Conservation (phyloP, 2,888 invertebrate genomes). For the Chaetogeoica ovagalla region DNA sequence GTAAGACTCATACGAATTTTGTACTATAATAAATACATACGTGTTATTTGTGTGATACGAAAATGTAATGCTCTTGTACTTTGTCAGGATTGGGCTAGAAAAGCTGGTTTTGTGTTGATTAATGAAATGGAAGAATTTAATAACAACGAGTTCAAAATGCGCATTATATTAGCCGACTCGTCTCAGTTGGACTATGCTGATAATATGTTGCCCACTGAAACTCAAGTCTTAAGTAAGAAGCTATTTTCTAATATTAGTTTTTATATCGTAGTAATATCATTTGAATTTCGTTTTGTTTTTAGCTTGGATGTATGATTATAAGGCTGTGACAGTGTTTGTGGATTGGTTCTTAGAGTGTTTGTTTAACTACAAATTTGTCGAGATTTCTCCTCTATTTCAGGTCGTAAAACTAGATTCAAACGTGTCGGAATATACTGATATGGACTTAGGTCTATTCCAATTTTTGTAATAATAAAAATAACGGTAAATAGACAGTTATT, state of each 20-base stretch:
- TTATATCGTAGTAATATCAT: background rate
- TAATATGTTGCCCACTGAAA: background rate
- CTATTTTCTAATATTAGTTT: no score
- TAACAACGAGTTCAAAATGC: background rate
- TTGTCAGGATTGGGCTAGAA: background rate
- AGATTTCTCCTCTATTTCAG: background rate
- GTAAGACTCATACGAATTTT: conserved; percentile 18
- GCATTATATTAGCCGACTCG: conserved; percentile 10
- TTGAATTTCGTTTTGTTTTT: background rate
- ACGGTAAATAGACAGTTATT: background rate
- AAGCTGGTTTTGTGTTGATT: conserved; percentile 18
- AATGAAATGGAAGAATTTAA: conserved; percentile 16
- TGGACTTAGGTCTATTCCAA: background rate
- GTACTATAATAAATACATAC: background rate
- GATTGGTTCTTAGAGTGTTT: conserved; percentile 40
- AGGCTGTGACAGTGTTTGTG: conserved; percentile 6
- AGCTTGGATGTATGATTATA: conserved; percentile 21
- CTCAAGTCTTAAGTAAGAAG: background rate
- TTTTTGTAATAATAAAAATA: background rate
- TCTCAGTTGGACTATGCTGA: no score
- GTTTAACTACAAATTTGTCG: conserved; percentile 8
- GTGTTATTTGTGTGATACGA: background rate
- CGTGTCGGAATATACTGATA: background rate
- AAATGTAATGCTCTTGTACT: background rate
- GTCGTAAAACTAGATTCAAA: background rate